Evolutionary conservation across 2,113 vertebrate species (phyloP).

Genomic region (Gallinago jamesoni): DNA sequence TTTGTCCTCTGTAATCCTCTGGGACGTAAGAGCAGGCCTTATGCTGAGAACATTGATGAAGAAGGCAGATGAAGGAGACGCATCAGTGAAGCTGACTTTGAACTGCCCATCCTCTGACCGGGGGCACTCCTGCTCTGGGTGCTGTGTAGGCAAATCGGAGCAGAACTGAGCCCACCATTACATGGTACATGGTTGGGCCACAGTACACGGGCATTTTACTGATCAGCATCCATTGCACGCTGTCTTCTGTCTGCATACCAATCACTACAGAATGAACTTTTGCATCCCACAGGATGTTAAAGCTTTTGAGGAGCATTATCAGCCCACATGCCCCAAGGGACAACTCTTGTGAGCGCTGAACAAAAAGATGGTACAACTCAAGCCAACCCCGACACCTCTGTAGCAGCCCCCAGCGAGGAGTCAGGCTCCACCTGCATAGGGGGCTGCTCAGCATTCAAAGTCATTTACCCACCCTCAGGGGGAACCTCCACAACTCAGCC

Average conservation of each 20-base stretch:
- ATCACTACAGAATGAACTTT: not conserved
- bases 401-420: fast-evolving
- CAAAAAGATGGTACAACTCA: fast-evolving
- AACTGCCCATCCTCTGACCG: not conserved
- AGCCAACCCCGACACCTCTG: fast-evolving
- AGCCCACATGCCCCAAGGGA: not conserved
- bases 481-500: not conserved
- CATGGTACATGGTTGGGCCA: not conserved
- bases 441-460: not conserved
- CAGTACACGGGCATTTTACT: not conserved
- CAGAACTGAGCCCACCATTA: not conserved
- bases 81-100: not conserved
- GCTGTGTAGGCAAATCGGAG: not conserved
- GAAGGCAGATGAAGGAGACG: not conserved
- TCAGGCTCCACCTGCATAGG: not conserved
- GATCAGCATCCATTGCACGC: not conserved
- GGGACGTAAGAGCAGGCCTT: not conserved
- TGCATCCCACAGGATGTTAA: not conserved
- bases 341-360: not conserved
- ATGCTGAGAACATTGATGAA: not conserved
- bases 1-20: not conserved
- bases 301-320: not conserved
- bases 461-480: not conserved
- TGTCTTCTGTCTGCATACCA: not conserved
- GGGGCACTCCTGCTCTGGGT: not conserved